Evolutionary conservation across 2,113 vertebrate species (phyloP).

Genomic region (Eolophus roseicapilla): DNA sequence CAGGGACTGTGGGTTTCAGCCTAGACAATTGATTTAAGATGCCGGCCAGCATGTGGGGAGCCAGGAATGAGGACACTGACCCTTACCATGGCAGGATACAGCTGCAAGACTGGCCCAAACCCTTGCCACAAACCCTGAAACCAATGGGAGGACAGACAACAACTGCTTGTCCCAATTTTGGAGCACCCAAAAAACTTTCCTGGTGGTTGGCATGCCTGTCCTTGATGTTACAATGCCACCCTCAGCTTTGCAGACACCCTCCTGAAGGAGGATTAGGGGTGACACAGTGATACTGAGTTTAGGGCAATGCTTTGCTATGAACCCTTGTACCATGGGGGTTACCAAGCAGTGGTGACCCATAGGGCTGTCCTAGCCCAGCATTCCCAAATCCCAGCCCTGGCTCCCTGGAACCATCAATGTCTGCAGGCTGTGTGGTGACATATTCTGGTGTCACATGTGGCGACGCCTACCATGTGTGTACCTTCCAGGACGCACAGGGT

Average conservation of each 20-base stretch:
- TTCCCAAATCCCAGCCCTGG: neutral
- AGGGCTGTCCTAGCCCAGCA: neutral
- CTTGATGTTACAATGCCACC: too few relatives aligned
- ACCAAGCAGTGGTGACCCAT: neutral
- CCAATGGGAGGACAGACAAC: neutral
- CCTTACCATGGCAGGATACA: accelerated
- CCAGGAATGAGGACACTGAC: accelerated
- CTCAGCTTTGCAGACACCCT: accelerated
- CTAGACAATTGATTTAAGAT: neutral
- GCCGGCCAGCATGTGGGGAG: accelerated
- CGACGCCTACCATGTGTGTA: neutral
- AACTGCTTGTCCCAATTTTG: accelerated
- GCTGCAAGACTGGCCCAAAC: neutral
- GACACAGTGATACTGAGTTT: neutral
- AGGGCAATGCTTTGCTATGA: neutral
- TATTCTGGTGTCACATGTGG: accelerated
- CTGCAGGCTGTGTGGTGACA: neutral
- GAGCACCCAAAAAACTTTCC: neutral
- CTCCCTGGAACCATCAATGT: neutral
- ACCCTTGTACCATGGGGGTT: accelerated
- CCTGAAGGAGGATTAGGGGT: neutral
- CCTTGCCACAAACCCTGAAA: neutral
- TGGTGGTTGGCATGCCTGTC: accelerated
- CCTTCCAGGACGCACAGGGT: accelerated
- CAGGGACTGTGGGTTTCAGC: accelerated